phyloP scores from a whole-genome alignment of 2,797 vertebrate genomes.

The Epinephelus coioides region DNA sequence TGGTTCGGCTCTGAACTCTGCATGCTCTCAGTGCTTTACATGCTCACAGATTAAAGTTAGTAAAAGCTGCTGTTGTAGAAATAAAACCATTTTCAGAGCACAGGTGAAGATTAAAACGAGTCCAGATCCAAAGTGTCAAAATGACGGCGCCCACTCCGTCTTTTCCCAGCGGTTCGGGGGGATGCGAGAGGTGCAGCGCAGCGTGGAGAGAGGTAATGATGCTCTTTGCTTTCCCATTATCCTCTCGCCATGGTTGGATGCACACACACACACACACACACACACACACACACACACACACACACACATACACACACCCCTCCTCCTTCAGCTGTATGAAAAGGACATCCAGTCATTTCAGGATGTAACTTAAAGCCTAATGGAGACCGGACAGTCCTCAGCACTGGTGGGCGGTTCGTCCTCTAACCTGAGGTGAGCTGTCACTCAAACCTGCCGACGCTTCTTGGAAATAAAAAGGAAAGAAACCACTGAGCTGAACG shows the following conservation, averaged over 20 bases:
- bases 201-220: conserved; percentile 83
- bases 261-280: conserved; percentile 35
- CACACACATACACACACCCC: too few relatives aligned
- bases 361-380: conserved; percentile 7
- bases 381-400: neutral
- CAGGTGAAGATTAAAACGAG: neutral
- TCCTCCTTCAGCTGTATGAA: conserved; percentile 33
- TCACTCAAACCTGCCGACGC: conserved; percentile 47
- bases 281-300: too few relatives aligned
- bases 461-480: neutral
- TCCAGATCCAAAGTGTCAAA: conserved; percentile 48
- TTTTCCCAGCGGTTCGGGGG: conserved; percentile 55
- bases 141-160: conserved; percentile 47
- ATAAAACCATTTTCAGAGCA: conserved; percentile 6
- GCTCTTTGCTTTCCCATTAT: conserved; percentile 86
- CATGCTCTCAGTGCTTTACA: conserved; percentile 10
- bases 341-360: conserved; percentile 33
- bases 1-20: neutral
- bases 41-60: neutral
- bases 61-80: neutral
- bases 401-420: conserved; percentile 8
- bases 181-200: conserved; percentile 42
- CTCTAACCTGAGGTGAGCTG: conserved; percentile 51
- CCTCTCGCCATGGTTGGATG: conserved; percentile 73
- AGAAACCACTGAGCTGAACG: neutral